Evolutionary conservation across 2,888 invertebrate genomes (phyloP), one percentile per base, ranked within the genome.

Genomic region (Scaptomyza cyrtandrae): DNA sequence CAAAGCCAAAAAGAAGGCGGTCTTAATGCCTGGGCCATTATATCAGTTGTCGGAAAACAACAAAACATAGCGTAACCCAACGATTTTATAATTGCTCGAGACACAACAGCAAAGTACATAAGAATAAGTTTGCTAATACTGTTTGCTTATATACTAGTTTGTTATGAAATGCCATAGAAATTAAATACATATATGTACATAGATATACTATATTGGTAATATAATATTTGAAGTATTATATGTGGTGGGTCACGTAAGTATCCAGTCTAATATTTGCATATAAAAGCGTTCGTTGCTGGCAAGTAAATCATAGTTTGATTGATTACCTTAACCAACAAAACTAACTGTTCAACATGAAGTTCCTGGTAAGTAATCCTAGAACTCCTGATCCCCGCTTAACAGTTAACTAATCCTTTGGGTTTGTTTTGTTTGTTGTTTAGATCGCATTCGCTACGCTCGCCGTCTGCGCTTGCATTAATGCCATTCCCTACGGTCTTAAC

Each of bases 231-330:
- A 13, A 27, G 10, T 33, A 11, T 6, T 14, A n/a, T 35, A 19
- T 24, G 9, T 33, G 43, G 27, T 31, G 58, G 49, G 75, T 78
- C 78, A 80, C 80, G 80, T 80, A 71, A 73, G 44, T 67, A 67
- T 78, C 62, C 52, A 65, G 76, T 67, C 56, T 58, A 69, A 58
- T 44, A 71, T 71, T 71, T 75, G 76, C 64, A 71, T 84, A 85
- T 85, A 85, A 75, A 84, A 80, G 75, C 68, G 52, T 24, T 58
- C 48, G 39, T 48, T 64, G 39, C 14, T 44, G 64, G 45, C 66
- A 55, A 52, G 31, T 24, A 72, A 83, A 76, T 82, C 70, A 89
- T 83, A 89, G 88, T 89, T 88, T 83, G 70, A 83, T 88, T 87
- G 75, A 84, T 79, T 84, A 64, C 78, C 59, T 78, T 74, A 87